These are phyloP conservation scores for Formica aserva DNA, from an alignment of 2,888 invertebrate genomes.

Conservation along the genomic window DNA sequence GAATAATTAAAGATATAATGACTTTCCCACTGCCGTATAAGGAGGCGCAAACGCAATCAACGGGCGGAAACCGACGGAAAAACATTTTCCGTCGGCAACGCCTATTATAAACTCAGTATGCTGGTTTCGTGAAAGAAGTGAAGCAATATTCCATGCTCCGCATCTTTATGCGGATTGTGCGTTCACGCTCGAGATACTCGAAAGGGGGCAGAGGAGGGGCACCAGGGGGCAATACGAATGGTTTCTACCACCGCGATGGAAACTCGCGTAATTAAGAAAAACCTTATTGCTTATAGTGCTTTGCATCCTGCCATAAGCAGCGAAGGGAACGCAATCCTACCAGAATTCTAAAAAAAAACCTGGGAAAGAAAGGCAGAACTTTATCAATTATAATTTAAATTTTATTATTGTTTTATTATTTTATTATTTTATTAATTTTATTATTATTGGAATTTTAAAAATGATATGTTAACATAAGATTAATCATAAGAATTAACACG, in stretches of 20 bases:
- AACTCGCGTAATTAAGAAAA: conserved; percentile 59
- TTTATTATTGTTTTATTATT: too few relatives aligned
- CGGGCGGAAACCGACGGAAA: conserved; percentile 66
- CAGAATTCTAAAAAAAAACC: not conserved
- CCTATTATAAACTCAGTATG: conserved; percentile 56
- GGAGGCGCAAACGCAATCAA: conserved; percentile 53
- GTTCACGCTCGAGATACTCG: conserved; percentile 68
- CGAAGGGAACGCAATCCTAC: not conserved
- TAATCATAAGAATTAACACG: not conserved
- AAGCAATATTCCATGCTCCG: conserved; percentile 63
- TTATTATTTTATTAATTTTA: too few relatives aligned
- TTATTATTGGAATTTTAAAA: too few relatives aligned
- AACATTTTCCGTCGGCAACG: conserved; percentile 62
- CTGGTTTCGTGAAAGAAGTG: conserved; percentile 58
- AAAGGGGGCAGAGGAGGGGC: not conserved
- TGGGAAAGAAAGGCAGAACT: not conserved
- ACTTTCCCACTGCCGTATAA: conserved; percentile 31
- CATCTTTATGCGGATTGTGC: conserved; percentile 61
- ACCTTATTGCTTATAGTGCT: not conserved
- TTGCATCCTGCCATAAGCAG: not conserved
- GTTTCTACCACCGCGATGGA: conserved; percentile 54
- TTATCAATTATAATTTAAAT: not conserved
- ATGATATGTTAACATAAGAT: too few relatives aligned
- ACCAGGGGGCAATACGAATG: conserved; percentile 26
- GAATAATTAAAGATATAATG: conserved; percentile 30